Conservation (phyloP, 2,888 invertebrate species). For the Parascotia fuliginaria region DNA sequence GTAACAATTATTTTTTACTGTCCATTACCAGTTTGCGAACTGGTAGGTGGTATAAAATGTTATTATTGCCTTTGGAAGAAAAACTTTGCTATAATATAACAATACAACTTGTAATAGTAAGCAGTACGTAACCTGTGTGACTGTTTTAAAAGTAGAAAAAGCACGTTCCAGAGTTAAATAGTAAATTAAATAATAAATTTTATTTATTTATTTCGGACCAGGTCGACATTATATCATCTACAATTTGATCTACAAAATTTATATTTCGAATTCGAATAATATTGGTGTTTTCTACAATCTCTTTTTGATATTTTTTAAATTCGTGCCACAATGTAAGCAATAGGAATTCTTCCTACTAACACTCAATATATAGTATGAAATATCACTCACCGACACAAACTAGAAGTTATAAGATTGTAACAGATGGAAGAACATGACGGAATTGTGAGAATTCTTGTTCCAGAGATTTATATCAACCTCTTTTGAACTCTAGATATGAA, state of each 20-base stretch:
- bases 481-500: conserved; percentile 33
- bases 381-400: conserved; percentile 18
- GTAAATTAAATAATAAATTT: too few species aligned
- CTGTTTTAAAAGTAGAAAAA: too few species aligned
- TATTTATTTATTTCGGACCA: too few species aligned
- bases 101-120: too few species aligned
- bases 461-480: conserved; percentile 32
- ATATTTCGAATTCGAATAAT: too few species aligned
- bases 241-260: too few species aligned
- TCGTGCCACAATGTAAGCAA: neutral
- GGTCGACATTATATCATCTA: too few species aligned
- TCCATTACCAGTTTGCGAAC: conserved; percentile 28
- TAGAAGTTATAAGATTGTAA: conserved; percentile 18
- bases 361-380: conserved; percentile 15
- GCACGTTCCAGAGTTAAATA: too few species aligned
- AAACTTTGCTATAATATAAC: neutral
- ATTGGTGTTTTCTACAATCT: too few species aligned
- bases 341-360: conserved; percentile 3
- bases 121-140: too few species aligned
- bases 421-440: conserved; percentile 34
- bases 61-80: conserved; percentile 12
- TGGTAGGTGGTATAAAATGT: conserved; percentile 14
- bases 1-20: conserved; percentile 54
- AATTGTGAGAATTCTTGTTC: conserved; percentile 28
- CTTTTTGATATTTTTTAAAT: neutral